These are phyloP conservation scores for Drosophila recens DNA, from an alignment of 2,888 invertebrate genomes.

Conservation along the genomic window DNA sequence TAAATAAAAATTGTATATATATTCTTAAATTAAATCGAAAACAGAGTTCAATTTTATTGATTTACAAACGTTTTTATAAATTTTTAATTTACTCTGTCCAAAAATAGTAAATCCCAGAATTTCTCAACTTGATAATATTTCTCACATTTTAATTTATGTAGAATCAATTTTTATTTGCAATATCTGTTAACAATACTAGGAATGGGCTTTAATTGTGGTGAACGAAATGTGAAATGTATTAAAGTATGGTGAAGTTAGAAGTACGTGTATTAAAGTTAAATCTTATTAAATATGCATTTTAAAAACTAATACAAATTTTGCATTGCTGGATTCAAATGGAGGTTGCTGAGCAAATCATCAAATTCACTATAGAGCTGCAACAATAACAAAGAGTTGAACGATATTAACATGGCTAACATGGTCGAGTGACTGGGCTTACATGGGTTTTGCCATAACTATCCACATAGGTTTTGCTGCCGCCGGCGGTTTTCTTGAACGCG, in stretches of 20 bases:
- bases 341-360: slow-evolving; percentile 82
- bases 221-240: slow-evolving; percentile 8
- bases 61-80: too few relatives aligned
- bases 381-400: slow-evolving; percentile 35
- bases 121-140: neutral
- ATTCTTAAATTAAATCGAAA: too few relatives aligned
- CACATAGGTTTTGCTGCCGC: slow-evolving; percentile 72
- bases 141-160: neutral
- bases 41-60: too few relatives aligned
- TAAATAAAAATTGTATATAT: too few relatives aligned
- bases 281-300: slow-evolving; percentile 15
- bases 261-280: slow-evolving; percentile 41
- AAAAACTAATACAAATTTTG: slow-evolving; percentile 65
- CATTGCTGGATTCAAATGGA: slow-evolving; percentile 73
- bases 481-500: slow-evolving; percentile 61
- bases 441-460: slow-evolving; percentile 76
- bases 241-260: too few relatives aligned
- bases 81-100: too few relatives aligned
- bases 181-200: neutral
- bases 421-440: slow-evolving; percentile 60
- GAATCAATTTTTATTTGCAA: neutral
- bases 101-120: neutral
- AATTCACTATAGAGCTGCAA: slow-evolving; percentile 83
- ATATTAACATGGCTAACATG: slow-evolving; percentile 16
- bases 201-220: neutral